Conservation (phyloP, 2,888 invertebrate genomes). For the Cheilosia urbana region DNA sequence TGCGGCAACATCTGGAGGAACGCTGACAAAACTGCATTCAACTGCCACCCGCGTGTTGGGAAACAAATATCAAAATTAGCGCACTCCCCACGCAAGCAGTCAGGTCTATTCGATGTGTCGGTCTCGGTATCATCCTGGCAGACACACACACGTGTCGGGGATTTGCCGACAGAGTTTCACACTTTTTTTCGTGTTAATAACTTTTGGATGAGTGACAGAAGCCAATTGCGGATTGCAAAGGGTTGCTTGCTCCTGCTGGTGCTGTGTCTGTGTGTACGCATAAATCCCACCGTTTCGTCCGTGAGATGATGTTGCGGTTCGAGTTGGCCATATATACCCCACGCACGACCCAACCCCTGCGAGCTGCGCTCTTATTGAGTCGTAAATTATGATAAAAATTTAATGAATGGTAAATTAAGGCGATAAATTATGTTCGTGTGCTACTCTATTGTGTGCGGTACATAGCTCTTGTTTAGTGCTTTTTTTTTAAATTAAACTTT, state of each 20-base stretch:
- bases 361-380: constrained; percentile 72
- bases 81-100: constrained; percentile 48
- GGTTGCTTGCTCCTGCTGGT: constrained; percentile 31
- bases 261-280: background rate
- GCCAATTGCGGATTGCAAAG: constrained; percentile 62
- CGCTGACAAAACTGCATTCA: constrained; percentile 57
- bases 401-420: constrained; percentile 78
- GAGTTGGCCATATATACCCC: constrained; percentile 6
- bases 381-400: constrained; percentile 78
- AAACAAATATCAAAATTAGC: constrained; percentile 69
- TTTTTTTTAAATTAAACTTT: constrained; percentile 63
- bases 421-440: constrained; percentile 76
- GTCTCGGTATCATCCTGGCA: constrained; percentile 49
- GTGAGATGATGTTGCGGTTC: constrained; percentile 43
- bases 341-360: too few relatives aligned
- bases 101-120: constrained; percentile 18
- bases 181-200: constrained; percentile 61
- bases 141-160: constrained; percentile 62
- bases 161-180: constrained; percentile 66
- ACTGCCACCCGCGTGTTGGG: constrained; percentile 15
- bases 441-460: constrained; percentile 26
- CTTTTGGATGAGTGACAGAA: constrained; percentile 67
- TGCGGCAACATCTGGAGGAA: constrained; percentile 61
- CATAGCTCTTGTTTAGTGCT: constrained; percentile 36
- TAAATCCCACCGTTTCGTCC: constrained; percentile 60